Evolutionary conservation across 2,797 vertebrate species (phyloP).

Genomic region (Gambelia wislizenii): DNA sequence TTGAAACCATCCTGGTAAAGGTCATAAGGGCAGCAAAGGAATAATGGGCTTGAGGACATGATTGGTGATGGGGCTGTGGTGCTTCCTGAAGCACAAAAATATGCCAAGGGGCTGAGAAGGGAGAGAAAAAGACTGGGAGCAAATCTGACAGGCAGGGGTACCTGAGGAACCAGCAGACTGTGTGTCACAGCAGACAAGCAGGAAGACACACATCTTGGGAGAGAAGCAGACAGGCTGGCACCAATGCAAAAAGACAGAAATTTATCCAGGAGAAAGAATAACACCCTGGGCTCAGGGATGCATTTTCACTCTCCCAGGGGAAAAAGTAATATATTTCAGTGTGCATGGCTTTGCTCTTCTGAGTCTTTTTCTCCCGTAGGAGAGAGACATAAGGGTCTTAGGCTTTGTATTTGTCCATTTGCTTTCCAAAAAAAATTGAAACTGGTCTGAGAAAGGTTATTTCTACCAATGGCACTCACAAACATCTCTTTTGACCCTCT

Average conservation of each 20-base stretch:
- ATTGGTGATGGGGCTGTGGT: constrained; percentile 19
- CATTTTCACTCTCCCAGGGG: no score
- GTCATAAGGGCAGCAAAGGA: constrained; percentile 33
- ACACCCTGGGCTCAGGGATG: neutral
- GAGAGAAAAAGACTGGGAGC: neutral
- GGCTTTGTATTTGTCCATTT: neutral
- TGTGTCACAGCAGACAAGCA: neutral
- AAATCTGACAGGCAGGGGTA: neutral
- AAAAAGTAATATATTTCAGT: neutral
- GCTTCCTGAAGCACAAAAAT: constrained; percentile 21
- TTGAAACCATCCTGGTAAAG: constrained; percentile 28
- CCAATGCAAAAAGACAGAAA: neutral
- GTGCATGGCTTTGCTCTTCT: neutral
- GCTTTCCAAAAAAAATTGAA: neutral
- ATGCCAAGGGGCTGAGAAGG: neutral
- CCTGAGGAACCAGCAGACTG: neutral
- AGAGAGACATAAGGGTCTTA: no score
- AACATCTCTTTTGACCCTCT: neutral
- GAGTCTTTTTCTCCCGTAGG: neutral
- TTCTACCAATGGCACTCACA: neutral
- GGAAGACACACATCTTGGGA: neutral
- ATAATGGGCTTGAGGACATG: constrained; percentile 45
- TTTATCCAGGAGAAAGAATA: neutral
- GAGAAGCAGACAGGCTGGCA: neutral
- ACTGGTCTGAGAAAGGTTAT: neutral